Evolutionary conservation across 1,140 invertebrate genomes (phyloP).

Genomic region (Drosophila takahashii): DNA sequence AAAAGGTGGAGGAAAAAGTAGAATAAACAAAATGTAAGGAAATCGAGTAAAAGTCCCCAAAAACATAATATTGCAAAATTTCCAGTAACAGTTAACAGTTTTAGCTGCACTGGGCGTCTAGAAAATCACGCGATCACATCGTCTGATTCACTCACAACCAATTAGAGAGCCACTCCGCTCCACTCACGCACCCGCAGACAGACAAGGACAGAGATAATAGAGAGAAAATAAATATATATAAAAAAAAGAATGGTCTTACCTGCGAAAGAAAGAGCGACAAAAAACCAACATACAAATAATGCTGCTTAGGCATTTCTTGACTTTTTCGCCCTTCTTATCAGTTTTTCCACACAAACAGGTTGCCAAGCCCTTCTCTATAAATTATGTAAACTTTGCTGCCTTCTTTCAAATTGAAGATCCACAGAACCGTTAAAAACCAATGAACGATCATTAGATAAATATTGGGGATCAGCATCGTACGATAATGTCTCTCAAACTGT

Average conservation of each 20-base stretch:
- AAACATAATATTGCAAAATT: conserved; percentile 12
- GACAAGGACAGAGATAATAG: conserved; percentile 2
- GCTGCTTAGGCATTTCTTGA: conserved; percentile 28
- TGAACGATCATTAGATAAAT: conserved; percentile 10
- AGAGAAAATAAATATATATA: conserved; percentile 9
- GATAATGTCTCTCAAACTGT: conserved; percentile 68
- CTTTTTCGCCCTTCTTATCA: conserved; percentile 18
- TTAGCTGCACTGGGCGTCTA: conserved; percentile 10
- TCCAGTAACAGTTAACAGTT: conserved; percentile 50
- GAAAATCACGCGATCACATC: conserved; percentile 76
- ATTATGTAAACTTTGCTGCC: conserved; percentile 2
- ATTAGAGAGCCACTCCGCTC: conserved; percentile 55
- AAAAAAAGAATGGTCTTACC: conserved; percentile 14
- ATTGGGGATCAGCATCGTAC: conserved; percentile 54
- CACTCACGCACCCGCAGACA: conserved; percentile 17
- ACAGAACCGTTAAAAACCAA: neutral
- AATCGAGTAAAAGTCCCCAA: neutral
- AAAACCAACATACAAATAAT: conserved; percentile 14
- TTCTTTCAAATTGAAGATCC: conserved; percentile 3
- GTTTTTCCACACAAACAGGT: conserved; percentile 9
- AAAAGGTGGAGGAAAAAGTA: conserved; percentile 18
- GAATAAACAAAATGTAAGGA: neutral
- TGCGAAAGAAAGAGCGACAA: neutral
- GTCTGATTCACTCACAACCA: conserved; percentile 70
- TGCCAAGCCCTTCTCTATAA: conserved; percentile 10